Base-by-base conservation (phyloP, 2,797 vertebrate species). In the Rhinophrynus dorsalis region DNA sequence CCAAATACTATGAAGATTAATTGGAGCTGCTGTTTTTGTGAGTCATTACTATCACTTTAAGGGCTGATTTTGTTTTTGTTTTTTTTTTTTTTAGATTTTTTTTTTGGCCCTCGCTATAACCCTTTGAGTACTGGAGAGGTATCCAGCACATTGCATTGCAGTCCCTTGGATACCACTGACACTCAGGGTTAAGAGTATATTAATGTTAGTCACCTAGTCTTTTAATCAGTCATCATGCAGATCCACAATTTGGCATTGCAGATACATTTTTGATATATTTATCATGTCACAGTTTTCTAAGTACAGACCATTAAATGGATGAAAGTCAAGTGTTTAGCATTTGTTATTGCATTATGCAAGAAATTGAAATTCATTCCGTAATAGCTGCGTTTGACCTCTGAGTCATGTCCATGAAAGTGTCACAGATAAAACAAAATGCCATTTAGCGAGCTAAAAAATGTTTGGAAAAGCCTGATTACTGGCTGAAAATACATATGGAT, bases 361-460 rank as follows among this genome's bases (percentile, higher is more conserved):
- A 48, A 48, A 38, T 48, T 20, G 18, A 24, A 21, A 45, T 57
- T 8, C 10, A 13, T 27, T 15, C 54, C 3, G 42, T 37, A 48
- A 35, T 38, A 7, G 27, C 50, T 23, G 26, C 1, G 5, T 57
- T 38, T 59, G 50, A 55, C 64, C 40, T 66, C 51, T 48, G 30
- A 47, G 29, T 67, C 64, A 56, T 37, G 29, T 57, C 52, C 52
- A 47, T 67, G 64, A 57, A 67, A 35, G 38, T 67, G 52, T 57
- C 52, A 20, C 27, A 3, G 27, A 57, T 66, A 66, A 48, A 57
- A 57, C 35, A 35, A 18, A 57, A 5, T 55, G 40, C 40, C 18
- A 1, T 15, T 56, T 47, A 44, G 27, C 9, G 15, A 62, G 40
- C 4, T 33, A 59, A 29, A 42, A 52, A 20, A 37, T 35, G 13